Percentiles rank a stretch among this genome's conserved stretches.
phyloP scores from a whole-genome alignment of 2,113 vertebrate species.

The Pachyramphus minor region DNA sequence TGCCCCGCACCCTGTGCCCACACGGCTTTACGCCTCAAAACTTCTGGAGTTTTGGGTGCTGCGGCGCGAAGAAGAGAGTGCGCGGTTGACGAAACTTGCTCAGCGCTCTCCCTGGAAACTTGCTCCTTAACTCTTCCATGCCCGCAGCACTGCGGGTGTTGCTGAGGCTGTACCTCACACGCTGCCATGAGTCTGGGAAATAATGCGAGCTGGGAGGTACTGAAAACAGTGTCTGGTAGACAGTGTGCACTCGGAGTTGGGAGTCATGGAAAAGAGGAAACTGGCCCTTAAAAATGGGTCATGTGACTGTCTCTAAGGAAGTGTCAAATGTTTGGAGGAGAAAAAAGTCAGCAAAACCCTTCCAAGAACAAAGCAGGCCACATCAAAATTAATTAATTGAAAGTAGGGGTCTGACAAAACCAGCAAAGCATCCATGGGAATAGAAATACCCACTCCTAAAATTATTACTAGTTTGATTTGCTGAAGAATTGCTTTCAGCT shows the following conservation, averaged over 20 bases:
- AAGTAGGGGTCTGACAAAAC: neutral
- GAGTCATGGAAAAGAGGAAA: neutral
- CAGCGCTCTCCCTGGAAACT: no score
- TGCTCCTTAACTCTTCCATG: neutral
- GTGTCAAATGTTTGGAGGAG: neutral
- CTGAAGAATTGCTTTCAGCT: neutral
- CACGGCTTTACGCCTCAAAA: neutral
- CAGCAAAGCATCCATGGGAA: no score
- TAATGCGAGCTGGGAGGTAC: no score
- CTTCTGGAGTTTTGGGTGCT: accelerated
- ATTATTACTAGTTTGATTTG: neutral
- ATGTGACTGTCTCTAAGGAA: accelerated
- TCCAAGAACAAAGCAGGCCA: neutral
- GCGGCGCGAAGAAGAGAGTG: neutral
- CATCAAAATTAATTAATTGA: neutral
- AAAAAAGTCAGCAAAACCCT: neutral
- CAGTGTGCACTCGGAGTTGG: accelerated
- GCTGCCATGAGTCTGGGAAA: no score
- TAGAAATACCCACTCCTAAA: neutral
- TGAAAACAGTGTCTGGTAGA: neutral
- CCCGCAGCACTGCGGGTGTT: neutral
- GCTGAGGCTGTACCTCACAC: neutral
- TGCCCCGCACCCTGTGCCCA: neutral
- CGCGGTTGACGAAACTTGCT: neutral
- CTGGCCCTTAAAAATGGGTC: neutral